phyloP scores from a whole-genome alignment of 2,113 vertebrate species.

The Argyrosomus japonicus region DNA sequence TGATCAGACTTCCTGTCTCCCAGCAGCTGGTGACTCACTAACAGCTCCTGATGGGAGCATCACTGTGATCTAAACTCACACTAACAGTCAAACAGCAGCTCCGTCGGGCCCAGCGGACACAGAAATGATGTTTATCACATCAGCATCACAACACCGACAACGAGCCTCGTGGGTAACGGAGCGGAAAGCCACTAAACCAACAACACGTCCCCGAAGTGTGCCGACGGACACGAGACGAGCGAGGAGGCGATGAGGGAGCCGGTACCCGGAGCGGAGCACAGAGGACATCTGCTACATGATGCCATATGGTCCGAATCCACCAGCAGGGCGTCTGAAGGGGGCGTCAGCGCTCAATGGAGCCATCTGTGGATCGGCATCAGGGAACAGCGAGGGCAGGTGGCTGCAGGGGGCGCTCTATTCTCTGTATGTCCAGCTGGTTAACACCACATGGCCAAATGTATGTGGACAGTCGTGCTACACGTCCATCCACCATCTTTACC shows the following conservation, averaged over 20 bases:
- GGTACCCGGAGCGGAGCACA: neutral
- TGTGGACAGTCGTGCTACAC: too few species aligned
- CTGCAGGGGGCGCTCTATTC: neutral
- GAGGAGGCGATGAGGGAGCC: neutral
- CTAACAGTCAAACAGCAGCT: neutral
- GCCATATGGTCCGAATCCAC: constrained; percentile 11
- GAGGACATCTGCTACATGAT: constrained; percentile 18
- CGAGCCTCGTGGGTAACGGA: neutral
- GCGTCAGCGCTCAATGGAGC: neutral
- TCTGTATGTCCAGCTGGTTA: too few species aligned
- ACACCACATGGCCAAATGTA: too few species aligned
- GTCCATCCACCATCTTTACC: too few species aligned
- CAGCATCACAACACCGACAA: neutral
- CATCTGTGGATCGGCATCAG: constrained; percentile 21
- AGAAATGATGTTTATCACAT: neutral
- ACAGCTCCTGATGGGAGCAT: constrained; percentile 20
- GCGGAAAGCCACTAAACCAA: constrained; percentile 10
- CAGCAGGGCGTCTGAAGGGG: constrained; percentile 19
- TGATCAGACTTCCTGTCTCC: neutral
- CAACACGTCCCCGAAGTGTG: neutral
- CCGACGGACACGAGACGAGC: neutral
- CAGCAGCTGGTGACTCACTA: constrained; percentile 14
- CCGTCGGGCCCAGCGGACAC: neutral
- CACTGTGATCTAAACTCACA: constrained; percentile 4
- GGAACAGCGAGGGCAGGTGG: neutral